Conservation (phyloP, 1,140 invertebrate genomes). For the Sogatella furcifera region DNA sequence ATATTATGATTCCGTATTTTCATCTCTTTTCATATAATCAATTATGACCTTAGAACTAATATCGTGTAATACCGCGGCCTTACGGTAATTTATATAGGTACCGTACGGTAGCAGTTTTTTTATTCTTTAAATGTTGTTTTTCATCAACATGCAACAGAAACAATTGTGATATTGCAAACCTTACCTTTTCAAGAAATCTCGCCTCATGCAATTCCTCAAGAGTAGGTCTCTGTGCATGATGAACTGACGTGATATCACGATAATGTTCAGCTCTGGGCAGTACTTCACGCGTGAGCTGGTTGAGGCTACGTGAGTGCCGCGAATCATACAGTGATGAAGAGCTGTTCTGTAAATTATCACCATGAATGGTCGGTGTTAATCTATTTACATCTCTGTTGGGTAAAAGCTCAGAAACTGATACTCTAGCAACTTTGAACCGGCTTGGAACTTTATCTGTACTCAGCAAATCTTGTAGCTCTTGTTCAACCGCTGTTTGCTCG, state of each 20-base stretch:
- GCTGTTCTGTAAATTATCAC: background rate
- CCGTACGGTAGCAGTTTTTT: too few species aligned
- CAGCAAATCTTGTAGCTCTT: constrained; percentile 20
- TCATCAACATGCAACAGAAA: too few species aligned
- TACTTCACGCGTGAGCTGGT: constrained; percentile 42
- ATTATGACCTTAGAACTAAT: too few species aligned
- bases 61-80: too few species aligned
- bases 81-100: too few species aligned
- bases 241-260: constrained; percentile 41
- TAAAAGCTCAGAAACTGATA: constrained; percentile 16
- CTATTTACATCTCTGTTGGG: background rate
- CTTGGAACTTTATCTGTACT: constrained; percentile 23
- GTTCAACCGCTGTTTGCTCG: constrained; percentile 2
- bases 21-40: too few species aligned
- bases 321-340: constrained; percentile 33
- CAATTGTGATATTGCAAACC: background rate
- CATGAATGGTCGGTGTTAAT: constrained; percentile 9
- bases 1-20: too few species aligned
- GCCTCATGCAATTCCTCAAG: constrained; percentile 44
- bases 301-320: constrained; percentile 38
- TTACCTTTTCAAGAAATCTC: constrained; percentile 28
- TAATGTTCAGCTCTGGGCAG: constrained; percentile 46
- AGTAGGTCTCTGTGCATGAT: constrained; percentile 39
- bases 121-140: too few species aligned
- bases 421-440: constrained; percentile 34